Evolutionary conservation across 2,888 invertebrate species (phyloP), one percentile per base, ranked within the genome.

Genomic region (Acronicta aceris): DNA sequence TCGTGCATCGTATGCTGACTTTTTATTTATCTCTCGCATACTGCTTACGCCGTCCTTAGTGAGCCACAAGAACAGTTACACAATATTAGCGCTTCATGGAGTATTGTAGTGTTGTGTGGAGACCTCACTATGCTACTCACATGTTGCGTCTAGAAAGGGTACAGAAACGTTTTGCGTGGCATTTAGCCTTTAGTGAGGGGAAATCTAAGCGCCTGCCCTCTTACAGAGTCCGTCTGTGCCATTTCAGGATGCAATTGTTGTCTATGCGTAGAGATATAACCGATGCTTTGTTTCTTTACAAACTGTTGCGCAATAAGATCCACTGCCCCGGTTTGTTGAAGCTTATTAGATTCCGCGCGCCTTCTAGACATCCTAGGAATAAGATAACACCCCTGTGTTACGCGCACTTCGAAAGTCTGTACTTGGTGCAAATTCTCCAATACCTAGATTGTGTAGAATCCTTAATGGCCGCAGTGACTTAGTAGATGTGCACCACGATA

Each of bases 61-160:
- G n/a, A n/a, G n/a, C n/a, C n/a, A n/a, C n/a, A n/a, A n/a, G n/a
- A n/a, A n/a, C n/a, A n/a, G n/a, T n/a, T n/a, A n/a, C n/a, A n/a
- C n/a, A n/a, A n/a, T n/a, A n/a, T n/a, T n/a, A n/a, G n/a, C n/a
- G n/a, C n/a, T n/a, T n/a, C n/a, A n/a, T n/a, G n/a, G n/a, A 30
- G 30, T 30, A 30, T 30, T 10, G 30, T 30, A 30, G 30, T 30
- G 30, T 30, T 30, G 30, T 30, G 30, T 56, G 56, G 56, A 33
- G 46, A 16, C 56, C 56, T 27, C 46, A 56, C n/a, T 48, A 56
- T 27, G 42, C 51, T 12, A 48, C 17, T 13, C 43, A 47, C 45
- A 38, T 21, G 16, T n/a, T 55, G 13, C 46, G 55, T 13, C n/a
- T 47, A 21, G 56, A 47, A 41, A 38, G 47, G 30, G 48, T 56